Evolutionary conservation across 2,113 vertebrate species (phyloP).

Genomic region (Rhabdornis inornatus): DNA sequence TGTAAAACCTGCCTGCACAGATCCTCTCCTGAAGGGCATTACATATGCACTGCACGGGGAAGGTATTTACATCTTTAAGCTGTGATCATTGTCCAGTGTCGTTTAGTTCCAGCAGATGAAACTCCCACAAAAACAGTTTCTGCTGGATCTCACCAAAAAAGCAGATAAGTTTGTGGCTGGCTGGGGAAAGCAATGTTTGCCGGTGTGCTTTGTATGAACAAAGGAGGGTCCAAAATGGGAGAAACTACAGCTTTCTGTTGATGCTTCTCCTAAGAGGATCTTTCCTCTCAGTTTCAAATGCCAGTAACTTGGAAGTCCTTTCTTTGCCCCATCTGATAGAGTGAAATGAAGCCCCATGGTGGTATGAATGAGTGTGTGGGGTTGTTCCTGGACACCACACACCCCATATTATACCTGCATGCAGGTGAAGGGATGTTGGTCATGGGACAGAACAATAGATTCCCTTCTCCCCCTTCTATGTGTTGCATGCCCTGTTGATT

Average conservation of each 20-base stretch:
- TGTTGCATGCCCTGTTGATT: rapidly evolving
- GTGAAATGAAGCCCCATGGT: rapidly evolving
- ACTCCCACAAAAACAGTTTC: not conserved
- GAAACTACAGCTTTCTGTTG: not conserved
- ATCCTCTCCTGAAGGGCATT: not conserved
- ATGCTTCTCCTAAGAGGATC: not conserved
- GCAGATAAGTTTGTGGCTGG: not conserved
- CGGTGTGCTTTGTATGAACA: not conserved
- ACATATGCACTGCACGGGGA: rapidly evolving
- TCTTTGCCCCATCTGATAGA: not conserved
- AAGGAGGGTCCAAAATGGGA: not conserved
- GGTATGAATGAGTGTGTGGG: not conserved
- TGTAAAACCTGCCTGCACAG: not conserved
- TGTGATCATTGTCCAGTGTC: rapidly evolving
- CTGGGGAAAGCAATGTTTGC: not conserved
- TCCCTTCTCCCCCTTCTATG: rapidly evolving
- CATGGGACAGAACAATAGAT: not conserved
- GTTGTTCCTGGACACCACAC: not conserved
- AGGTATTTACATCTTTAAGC: not conserved
- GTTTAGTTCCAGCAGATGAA: not conserved
- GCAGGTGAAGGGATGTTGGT: not conserved
- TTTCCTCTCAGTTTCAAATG: not conserved
- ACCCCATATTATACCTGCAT: rapidly evolving
- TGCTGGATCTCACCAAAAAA: not conserved
- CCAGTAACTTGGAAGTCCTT: not conserved